Evolutionary conservation across 2,888 invertebrate species (phyloP).

Genomic region (Cantharis flavilabris): DNA sequence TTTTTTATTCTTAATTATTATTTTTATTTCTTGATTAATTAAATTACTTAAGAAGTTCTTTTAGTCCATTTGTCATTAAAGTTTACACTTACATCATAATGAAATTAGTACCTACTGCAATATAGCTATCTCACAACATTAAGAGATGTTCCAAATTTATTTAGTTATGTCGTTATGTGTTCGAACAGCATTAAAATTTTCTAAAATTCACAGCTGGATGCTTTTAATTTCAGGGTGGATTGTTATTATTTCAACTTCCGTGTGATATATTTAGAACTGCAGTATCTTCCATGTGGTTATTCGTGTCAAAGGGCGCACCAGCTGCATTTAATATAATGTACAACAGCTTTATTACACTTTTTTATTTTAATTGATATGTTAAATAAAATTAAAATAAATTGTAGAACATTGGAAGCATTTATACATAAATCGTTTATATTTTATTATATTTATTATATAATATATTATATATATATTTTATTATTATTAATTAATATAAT

Average conservation of each 20-base stretch:
- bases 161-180: not conserved
- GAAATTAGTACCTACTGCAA: too few relatives aligned
- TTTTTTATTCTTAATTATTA: too few relatives aligned
- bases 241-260: slow-evolving; percentile 8
- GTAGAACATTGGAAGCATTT: not conserved
- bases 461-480: too few relatives aligned
- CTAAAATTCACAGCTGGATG: not conserved
- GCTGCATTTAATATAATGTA: not conserved
- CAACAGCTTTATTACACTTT: not conserved
- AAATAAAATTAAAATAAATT: not conserved
- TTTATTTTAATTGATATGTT: not conserved
- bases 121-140: too few relatives aligned
- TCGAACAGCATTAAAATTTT: not conserved
- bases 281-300: not conserved
- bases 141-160: not conserved
- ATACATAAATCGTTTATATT: not conserved
- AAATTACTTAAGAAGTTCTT: not conserved
- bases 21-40: not conserved
- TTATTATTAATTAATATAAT: too few relatives aligned
- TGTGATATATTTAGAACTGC: slow-evolving; percentile 1
- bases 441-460: too few relatives aligned
- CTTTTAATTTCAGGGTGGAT: not conserved
- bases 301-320: slow-evolving; percentile 5
- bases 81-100: not conserved
- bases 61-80: not conserved